Evolutionary conservation across 2,797 vertebrate species (phyloP).

Genomic region (Aselliscus stoliczkanus): DNA sequence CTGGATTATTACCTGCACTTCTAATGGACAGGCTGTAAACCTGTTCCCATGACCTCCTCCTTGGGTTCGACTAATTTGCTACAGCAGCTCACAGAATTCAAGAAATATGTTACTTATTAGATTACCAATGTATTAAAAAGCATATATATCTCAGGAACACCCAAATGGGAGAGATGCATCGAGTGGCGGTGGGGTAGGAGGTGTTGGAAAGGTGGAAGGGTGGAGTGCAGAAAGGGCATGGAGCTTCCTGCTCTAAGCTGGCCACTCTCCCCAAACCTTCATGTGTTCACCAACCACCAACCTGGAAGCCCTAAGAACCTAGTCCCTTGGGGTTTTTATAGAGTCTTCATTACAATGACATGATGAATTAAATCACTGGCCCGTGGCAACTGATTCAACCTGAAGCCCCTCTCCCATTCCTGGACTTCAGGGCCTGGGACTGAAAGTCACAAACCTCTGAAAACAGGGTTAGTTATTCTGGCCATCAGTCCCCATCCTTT

Average conservation of each 20-base stretch:
- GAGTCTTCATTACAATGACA: background rate
- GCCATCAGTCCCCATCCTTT: background rate
- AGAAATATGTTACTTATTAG: background rate
- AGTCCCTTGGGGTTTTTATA: background rate
- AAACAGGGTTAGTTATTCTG: background rate
- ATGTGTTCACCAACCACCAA: background rate
- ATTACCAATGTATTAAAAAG: background rate
- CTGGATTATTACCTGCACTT: background rate
- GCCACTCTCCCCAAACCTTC: background rate
- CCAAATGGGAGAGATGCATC: background rate
- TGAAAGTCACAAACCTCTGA: background rate
- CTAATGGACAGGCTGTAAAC: background rate
- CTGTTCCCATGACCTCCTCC: background rate
- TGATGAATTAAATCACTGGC: background rate
- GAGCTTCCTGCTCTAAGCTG: background rate
- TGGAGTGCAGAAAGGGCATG: background rate
- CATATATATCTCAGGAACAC: too few relatives aligned
- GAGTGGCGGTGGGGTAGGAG: background rate
- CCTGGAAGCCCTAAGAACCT: background rate
- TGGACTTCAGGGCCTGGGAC: background rate
- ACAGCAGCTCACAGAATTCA: background rate
- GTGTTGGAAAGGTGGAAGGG: background rate
- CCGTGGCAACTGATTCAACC: background rate
- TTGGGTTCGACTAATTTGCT: background rate
- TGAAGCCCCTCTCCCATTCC: background rate